Conservation (phyloP, 2,888 invertebrate species). For the Didymodactylos carnosus region DNA sequence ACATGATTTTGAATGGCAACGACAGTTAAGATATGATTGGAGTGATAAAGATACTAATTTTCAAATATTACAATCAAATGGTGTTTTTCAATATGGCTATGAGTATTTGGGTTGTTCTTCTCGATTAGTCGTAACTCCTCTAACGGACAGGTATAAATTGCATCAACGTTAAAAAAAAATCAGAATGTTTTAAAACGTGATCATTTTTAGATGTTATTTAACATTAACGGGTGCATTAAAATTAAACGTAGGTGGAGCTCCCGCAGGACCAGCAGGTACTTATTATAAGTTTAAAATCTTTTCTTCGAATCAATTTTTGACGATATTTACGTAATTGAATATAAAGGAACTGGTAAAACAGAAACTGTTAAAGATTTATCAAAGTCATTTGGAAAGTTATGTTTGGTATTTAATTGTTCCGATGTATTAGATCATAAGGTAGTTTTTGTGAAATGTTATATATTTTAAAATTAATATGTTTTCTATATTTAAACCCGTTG, state of each 20-base stretch:
- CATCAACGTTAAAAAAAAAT: not conserved
- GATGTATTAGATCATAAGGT: conserved; percentile 33
- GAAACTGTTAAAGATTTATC: conserved; percentile 35
- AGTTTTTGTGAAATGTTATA: not conserved
- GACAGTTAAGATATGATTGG: conserved; percentile 34
- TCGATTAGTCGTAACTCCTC: conserved; percentile 30
- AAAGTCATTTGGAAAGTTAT: conserved; percentile 33
- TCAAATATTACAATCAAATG: conserved; percentile 30
- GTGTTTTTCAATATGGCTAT: conserved; percentile 30
- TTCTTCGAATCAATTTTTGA: not conserved
- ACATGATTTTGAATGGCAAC: conserved; percentile 33
- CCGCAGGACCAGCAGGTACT: conserved; percentile 19
- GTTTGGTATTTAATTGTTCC: conserved; percentile 35
- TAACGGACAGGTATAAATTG: conserved; percentile 30
- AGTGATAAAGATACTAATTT: conserved; percentile 31
- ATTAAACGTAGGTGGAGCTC: conserved; percentile 32
- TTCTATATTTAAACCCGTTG: not conserved
- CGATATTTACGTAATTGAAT: conserved; percentile 20
- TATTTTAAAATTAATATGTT: no score
- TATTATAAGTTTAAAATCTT: not conserved
- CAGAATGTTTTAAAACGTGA: not conserved
- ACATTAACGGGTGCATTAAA: conserved; percentile 22
- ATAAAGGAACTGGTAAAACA: conserved; percentile 34
- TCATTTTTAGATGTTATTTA: conserved; percentile 1
- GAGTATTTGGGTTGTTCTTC: conserved; percentile 35